Base-by-base conservation (phyloP, 2,113 vertebrate genomes). In the Euleptes europaea region DNA sequence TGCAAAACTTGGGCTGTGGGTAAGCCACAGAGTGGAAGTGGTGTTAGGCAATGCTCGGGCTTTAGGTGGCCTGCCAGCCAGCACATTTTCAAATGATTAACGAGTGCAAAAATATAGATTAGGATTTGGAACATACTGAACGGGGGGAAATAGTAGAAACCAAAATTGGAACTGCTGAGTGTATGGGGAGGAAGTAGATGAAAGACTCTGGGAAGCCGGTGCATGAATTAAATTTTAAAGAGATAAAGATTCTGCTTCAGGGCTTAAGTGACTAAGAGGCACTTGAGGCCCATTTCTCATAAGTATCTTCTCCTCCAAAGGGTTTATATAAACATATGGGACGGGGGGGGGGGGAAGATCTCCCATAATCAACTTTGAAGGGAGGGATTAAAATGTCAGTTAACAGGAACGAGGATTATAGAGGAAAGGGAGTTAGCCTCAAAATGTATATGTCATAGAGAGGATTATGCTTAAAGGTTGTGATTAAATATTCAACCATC, bases 391-490 rank as follows among this genome's bases (percentile, higher is more conserved):
- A 90, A 51, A 28, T 88, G 88, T 92, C 92, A 92, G 92, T 85
- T 63, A 88, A 91, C 86, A 92, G 80, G 82, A 90, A 90, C 91
- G 5, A 87, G 91, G 91, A 94, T 92, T 94, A 94, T 83, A 91
- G 86, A 89, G 92, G 93, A 78, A 42, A n/a, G 88, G 92, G 84
- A 82, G 89, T 94, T 92, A 79, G 60, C 71, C 78, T 90, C 23
- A 80, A 91, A 92, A 90, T 84, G 81, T 65, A 60, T 65, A 38
- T 78, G 28, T 84, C 88, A 67, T 89, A 89, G 88, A 86, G 91
- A 49, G 87, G 90, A 89, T 94, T 87, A 88, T 69, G 65, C 3
- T 67, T 2, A 35, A 51, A 13, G 77, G 23, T 63, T 44, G 40
- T 28, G 67, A 70, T 63, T 60, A 72, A 60, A 63, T 67, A 63